Base-by-base conservation (phyloP, 2,888 invertebrate genomes). In the Linnaemya tessellans region DNA sequence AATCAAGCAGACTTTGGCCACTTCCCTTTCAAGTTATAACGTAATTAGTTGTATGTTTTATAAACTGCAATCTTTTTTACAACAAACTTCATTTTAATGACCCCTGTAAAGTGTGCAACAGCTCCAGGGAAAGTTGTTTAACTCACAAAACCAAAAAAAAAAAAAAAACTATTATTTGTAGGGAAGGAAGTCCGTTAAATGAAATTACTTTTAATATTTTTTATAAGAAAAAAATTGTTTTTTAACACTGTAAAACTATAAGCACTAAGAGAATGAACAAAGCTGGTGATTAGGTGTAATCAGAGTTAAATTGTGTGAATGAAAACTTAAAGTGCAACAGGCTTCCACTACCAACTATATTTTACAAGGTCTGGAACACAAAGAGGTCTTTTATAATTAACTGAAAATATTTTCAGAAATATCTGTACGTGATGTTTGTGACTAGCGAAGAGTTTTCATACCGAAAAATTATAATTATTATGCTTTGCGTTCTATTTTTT, bases 11-110 rank as follows among this genome's bases (percentile, higher is more conserved):
- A 65, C 25, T 49, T 56, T 65, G 35, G 11, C 68, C 25, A 60
- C 43, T 62, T 62, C 54, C 60, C 68, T 38, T 38, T n/a, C 25
- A n/a, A 68, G 51, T 68, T 54, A 41, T 18, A 51, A 30, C 30
- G 30, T 79, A 79, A 79, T 79, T 79, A 79, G 79, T 70, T 78
- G 78, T 20, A 35, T 58, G 58, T 38, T 67, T 49, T 62, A 30
- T 54, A 41, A 62, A 51, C 13, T 62, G 7, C 30, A 43, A 0
- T 41, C 38, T 11, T 51, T 51, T 41, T 46, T 35, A 13, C 9
- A 58, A 54, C 13, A 56, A 84, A 84, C 81, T 84, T 78, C 62
- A 73, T 62, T 84, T 81, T 84, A 84, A 84, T 84, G 84, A 81
- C 81, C 78, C 84, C 49, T 73, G 77, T 78, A 73, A 83, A 83